phyloP scores from a whole-genome alignment of 2,797 vertebrate species.

The Yasuhikotakia modesta region DNA sequence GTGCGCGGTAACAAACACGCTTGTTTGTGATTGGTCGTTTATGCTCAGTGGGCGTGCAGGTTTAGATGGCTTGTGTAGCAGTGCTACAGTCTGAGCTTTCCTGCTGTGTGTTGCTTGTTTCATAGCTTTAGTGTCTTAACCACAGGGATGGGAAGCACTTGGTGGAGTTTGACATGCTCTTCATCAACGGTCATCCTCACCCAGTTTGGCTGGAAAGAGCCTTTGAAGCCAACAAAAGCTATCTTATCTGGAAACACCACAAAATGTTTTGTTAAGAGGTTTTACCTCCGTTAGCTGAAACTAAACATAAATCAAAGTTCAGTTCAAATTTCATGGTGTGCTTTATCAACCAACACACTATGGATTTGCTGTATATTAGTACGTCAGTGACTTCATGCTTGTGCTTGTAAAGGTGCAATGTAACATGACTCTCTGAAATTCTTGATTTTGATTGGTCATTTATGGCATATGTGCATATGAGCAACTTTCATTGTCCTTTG shows the following conservation, averaged over 20 bases:
- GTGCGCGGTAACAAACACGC: slow-evolving; percentile 58
- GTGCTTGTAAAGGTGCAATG: slow-evolving; percentile 3
- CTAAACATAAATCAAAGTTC: background rate
- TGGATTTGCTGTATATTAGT: background rate
- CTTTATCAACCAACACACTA: no score
- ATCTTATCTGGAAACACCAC: slow-evolving; percentile 82
- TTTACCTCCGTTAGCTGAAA: background rate
- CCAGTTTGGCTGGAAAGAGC: slow-evolving; percentile 87
- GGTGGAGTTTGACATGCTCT: slow-evolving; percentile 86
- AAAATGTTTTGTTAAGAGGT: background rate
- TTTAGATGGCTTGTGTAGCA: slow-evolving; percentile 34
- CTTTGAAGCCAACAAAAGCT: slow-evolving; percentile 90
- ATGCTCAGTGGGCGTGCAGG: slow-evolving; percentile 58
- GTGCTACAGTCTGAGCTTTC: slow-evolving; percentile 35
- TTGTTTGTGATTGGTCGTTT: slow-evolving; percentile 47
- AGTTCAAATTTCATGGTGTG: no score
- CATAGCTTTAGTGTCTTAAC: slow-evolving; percentile 86
- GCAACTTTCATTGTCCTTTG: no score
- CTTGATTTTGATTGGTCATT: no score
- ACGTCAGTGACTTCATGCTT: background rate
- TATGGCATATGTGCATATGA: no score
- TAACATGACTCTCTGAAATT: no score
- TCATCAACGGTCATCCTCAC: slow-evolving; percentile 79
- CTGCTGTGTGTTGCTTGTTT: slow-evolving; percentile 54
- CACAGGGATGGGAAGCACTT: slow-evolving; percentile 90